Evolutionary conservation across 1,140 invertebrate genomes (phyloP).

Genomic region (Pogonomyrmex barbatus): DNA sequence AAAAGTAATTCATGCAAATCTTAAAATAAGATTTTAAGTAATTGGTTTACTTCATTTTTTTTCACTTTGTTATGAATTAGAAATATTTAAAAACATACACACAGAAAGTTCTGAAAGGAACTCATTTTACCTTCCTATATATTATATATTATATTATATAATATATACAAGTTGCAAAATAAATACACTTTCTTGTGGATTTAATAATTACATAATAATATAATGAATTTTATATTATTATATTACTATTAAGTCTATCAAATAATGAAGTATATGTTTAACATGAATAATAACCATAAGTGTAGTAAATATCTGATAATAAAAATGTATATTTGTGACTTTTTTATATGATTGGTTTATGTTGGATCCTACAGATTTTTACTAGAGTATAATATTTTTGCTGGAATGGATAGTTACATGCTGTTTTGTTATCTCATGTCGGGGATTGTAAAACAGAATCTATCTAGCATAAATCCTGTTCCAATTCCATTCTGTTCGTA

Average conservation of each 20-base stretch:
- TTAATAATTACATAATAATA: not conserved
- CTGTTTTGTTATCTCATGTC: constrained; percentile 6
- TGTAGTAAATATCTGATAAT: not conserved
- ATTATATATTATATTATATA: not conserved
- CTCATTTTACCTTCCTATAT: not conserved
- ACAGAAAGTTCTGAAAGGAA: not conserved
- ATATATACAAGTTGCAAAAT: not conserved
- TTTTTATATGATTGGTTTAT: not conserved
- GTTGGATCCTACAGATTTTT: not conserved
- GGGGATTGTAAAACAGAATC: constrained; percentile 47
- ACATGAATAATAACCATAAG: not conserved
- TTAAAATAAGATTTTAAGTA: not conserved
- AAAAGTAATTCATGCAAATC: not conserved
- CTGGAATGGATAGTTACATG: not conserved
- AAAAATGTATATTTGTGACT: not conserved
- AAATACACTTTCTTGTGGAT: not conserved
- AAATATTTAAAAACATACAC: not conserved
- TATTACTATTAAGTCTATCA: not conserved
- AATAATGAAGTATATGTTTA: not conserved
- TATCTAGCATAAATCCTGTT: constrained; percentile 43
- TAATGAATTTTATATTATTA: not conserved
- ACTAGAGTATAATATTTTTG: constrained; percentile 2
- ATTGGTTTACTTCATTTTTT: not conserved
- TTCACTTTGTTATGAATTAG: not conserved
- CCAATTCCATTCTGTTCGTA: constrained; percentile 37